Conservation (phyloP, 2,113 vertebrate genomes). For the Gnathonemus echidnorhynchus region DNA sequence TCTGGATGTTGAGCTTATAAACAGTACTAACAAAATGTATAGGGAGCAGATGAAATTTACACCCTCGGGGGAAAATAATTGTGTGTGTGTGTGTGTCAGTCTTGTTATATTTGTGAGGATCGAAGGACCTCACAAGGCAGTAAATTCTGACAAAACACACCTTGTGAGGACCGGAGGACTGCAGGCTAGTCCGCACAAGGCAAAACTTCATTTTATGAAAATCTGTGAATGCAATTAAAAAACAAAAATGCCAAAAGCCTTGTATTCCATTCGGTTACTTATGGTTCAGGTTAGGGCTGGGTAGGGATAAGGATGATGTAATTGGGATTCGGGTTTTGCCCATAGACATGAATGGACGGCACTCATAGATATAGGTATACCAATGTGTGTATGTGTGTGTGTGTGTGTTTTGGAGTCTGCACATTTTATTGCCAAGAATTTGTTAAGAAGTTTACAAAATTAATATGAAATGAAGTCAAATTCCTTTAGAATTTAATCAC, state of each 20-base stretch:
- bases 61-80: no score
- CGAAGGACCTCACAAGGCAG: background rate
- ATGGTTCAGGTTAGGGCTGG: background rate
- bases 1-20: background rate
- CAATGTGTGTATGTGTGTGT: background rate
- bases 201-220: background rate
- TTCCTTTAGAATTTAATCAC: background rate
- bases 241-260: background rate
- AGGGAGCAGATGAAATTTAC: background rate
- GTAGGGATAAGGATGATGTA: background rate
- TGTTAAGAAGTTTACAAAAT: background rate
- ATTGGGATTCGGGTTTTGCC: background rate
- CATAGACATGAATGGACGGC: background rate
- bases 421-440: background rate
- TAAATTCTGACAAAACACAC: background rate
- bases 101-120: background rate
- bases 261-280: background rate
- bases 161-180: no score
- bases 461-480: background rate
- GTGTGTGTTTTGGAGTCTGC: background rate
- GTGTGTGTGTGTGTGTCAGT: background rate
- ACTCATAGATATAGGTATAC: background rate
- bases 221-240: background rate
- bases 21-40: background rate
- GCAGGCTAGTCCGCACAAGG: no score